Evolutionary conservation across 2,113 vertebrate genomes (phyloP), one percentile per base, ranked within the genome.

Genomic region (Lampris megalopsis): DNA sequence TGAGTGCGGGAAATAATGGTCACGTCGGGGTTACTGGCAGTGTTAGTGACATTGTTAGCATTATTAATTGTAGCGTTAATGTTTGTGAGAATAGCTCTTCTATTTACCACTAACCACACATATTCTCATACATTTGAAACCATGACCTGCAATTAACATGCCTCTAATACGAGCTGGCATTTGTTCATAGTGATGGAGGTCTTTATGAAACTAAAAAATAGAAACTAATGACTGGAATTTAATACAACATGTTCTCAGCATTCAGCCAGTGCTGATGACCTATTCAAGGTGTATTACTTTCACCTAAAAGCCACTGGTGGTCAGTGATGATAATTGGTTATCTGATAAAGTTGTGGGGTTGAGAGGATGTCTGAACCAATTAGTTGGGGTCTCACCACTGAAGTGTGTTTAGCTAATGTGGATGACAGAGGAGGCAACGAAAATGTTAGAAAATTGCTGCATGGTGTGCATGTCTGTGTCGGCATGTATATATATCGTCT

Each of bases 211-310:
- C 77, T 69, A 72, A 50, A 71, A 56, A 52, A 58, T 81, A 63
- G 74, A 80, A 59, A 3, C 2, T 74, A 77, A 85, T 88, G 88
- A 81, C 56, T 47, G 73, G 50, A 73, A 74, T 86, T 88, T 77
- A 49, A 49, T 75, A 38, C 24, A 82, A 81, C 77, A 82, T 58
- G 61, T 36, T n/a, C 61, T 68, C 63, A 58, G 61, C 6, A 45
- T 71, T 75, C 53, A 59, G n/a, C 62, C 65, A 70, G 56, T 36
- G 64, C 52, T 75, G 71, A 67, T 87, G 89, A 91, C 91, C 92
- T 92, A 90, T 85, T 91, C 91, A 68, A 90, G 85, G 87, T 85
- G 82, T 68, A 77, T 91, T 91, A 91, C 75, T 75, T 79, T 86
- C 82, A 86, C 61, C 72, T 70, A 77, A 80, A 80, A 82, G 80